Conservation (phyloP, 2,888 invertebrate species). For the Pyrocoelia pectoralis region DNA sequence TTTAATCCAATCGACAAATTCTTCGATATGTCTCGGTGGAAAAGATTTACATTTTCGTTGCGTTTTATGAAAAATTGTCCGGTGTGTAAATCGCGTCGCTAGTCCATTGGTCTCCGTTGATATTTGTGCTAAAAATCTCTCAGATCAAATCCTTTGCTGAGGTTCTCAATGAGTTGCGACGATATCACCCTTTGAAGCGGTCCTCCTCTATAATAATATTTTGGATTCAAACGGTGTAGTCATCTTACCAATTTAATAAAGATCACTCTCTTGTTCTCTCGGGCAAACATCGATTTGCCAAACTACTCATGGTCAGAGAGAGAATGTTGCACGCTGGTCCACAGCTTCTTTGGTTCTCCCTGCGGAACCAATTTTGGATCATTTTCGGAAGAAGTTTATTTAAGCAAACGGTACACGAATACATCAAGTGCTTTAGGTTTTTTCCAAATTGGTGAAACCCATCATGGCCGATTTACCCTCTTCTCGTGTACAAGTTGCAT, state of each 20-base stretch:
- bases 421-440: constrained; percentile 38
- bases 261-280: constrained; percentile 35
- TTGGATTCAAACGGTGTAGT: not conserved
- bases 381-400: constrained; percentile 39
- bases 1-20: no score
- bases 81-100: no score
- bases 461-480: constrained; percentile 44
- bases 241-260: not conserved
- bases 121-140: no score
- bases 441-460: constrained; percentile 38
- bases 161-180: no score
- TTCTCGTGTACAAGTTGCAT: constrained; percentile 27
- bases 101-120: no score
- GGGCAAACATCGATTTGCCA: constrained; percentile 32
- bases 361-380: constrained; percentile 39
- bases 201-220: not conserved
- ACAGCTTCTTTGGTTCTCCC: constrained; percentile 20
- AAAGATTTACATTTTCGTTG: no score
- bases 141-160: not conserved
- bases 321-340: constrained; percentile 36
- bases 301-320: constrained; percentile 31
- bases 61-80: no score
- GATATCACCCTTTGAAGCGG: not conserved
- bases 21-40: no score
- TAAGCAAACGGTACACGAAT: constrained; percentile 35